Conservation (phyloP, 2,888 invertebrate species). For the Gerosis bhagava region DNA sequence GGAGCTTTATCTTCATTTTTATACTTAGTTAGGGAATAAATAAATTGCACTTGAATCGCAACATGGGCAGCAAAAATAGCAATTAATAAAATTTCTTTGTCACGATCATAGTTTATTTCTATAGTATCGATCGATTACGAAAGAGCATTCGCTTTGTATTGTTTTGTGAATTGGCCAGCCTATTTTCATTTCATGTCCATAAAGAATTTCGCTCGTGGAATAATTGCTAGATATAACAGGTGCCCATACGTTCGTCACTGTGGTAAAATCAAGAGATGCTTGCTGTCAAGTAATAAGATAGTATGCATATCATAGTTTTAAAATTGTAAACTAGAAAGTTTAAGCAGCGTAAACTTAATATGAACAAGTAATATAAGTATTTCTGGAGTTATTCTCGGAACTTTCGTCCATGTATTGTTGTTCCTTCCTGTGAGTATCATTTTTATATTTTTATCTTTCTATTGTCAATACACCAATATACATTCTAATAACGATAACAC, state of each 20-base stretch:
- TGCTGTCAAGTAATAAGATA: too few relatives aligned
- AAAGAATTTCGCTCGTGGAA: conserved; percentile 19
- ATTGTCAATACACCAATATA: too few relatives aligned
- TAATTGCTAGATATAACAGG: conserved; percentile 8
- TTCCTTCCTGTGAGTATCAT: conserved; percentile 76
- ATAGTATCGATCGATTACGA: conserved; percentile 79
- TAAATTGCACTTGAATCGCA: background rate
- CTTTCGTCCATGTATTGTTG: conserved; percentile 81
- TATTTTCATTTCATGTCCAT: conserved; percentile 27
- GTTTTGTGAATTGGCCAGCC: conserved; percentile 39
- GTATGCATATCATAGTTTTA: conserved; percentile 2
- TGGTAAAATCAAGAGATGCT: too few relatives aligned
- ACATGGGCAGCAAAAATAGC: conserved; percentile 2
- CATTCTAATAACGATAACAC: too few relatives aligned
- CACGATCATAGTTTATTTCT: conserved; percentile 68
- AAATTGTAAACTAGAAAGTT: conserved; percentile 8
- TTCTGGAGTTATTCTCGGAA: conserved; percentile 30
- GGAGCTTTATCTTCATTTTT: conserved; percentile 2
- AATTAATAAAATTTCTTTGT: conserved; percentile 58
- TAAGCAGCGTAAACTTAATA: conserved; percentile 14
- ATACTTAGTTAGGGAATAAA: conserved; percentile 2
- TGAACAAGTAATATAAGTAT: conserved; percentile 23
- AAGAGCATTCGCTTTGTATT: conserved; percentile 60
- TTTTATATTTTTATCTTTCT: conserved; percentile 1
- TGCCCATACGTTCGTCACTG: background rate